Evolutionary conservation across 53 echinoderm and acorn worm species (phyloP).

Genomic region (Holothuria leucospilota): DNA sequence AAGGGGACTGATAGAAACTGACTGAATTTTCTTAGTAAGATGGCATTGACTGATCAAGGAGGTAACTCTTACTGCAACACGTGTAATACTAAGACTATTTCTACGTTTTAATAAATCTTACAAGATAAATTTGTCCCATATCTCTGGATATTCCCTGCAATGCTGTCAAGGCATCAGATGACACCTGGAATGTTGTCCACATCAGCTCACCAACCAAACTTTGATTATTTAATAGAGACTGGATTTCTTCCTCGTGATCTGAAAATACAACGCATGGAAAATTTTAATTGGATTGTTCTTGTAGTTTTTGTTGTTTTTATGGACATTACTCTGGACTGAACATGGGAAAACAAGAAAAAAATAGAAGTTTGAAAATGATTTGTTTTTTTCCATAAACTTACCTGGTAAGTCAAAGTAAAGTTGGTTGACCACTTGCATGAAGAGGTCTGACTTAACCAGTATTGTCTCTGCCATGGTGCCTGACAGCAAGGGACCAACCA

Average conservation of each 20-base stretch:
- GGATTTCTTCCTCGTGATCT: constrained; percentile 66
- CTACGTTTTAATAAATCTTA: background rate
- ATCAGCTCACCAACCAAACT: constrained; percentile 55
- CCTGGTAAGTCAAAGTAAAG: constrained; percentile 74
- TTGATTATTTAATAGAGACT: constrained; percentile 61
- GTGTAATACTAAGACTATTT: too few species aligned
- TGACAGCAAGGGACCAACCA: background rate
- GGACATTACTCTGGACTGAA: too few species aligned
- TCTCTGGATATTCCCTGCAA: constrained; percentile 45
- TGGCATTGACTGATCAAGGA: too few species aligned
- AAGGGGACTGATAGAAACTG: too few species aligned
- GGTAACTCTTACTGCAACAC: too few species aligned
- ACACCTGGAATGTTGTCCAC: constrained; percentile 35
- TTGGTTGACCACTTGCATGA: constrained; percentile 63
- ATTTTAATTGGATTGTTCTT: too few species aligned
- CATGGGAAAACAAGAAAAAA: too few species aligned
- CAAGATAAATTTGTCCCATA: constrained; percentile 28
- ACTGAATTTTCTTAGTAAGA: too few species aligned
- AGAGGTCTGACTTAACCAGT: constrained; percentile 37
- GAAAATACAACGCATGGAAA: background rate
- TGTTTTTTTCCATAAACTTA: constrained; percentile 13
- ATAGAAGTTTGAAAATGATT: too few species aligned
- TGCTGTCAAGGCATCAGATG: constrained; percentile 9
- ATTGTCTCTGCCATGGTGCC: background rate
- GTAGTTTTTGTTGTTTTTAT: too few species aligned